These are phyloP conservation scores for Laticauda laticaudata DNA, from an alignment of 2,113 vertebrate species.

Conservation along the genomic window DNA sequence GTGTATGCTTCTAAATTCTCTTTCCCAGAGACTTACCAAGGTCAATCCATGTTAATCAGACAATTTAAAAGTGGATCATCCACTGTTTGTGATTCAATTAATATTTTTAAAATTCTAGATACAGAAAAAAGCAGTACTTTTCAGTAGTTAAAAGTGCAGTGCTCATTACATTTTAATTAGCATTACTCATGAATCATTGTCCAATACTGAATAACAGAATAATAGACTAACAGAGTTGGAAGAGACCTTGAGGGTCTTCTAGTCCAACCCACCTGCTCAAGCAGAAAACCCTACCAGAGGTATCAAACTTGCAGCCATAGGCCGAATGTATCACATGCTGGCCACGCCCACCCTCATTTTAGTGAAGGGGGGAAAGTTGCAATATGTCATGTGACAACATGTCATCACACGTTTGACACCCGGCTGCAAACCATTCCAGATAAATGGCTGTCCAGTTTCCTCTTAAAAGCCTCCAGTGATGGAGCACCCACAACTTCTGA, in stretches of 20 bases:
- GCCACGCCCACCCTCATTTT: too few relatives aligned
- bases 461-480: too few relatives aligned
- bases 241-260: background rate
- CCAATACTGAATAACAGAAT: background rate
- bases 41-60: background rate
- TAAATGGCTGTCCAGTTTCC: background rate
- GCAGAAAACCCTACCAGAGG: background rate
- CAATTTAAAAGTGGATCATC: background rate
- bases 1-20: slow-evolving; percentile 13
- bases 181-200: background rate
- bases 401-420: too few relatives aligned
- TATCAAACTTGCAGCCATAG: too few relatives aligned
- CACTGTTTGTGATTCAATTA: background rate
- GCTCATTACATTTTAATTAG: background rate
- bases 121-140: background rate
- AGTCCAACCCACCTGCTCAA: background rate
- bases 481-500: too few relatives aligned
- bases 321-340: too few relatives aligned
- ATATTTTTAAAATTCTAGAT: background rate
- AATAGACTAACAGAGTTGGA: background rate
- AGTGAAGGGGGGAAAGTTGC: too few relatives aligned
- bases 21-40: background rate
- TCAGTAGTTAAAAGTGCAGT: background rate
- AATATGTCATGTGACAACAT: too few relatives aligned
- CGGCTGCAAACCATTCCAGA: background rate